Evolutionary conservation across 2,113 vertebrate genomes (phyloP).

Genomic region (Nothobranchius furzeri): DNA sequence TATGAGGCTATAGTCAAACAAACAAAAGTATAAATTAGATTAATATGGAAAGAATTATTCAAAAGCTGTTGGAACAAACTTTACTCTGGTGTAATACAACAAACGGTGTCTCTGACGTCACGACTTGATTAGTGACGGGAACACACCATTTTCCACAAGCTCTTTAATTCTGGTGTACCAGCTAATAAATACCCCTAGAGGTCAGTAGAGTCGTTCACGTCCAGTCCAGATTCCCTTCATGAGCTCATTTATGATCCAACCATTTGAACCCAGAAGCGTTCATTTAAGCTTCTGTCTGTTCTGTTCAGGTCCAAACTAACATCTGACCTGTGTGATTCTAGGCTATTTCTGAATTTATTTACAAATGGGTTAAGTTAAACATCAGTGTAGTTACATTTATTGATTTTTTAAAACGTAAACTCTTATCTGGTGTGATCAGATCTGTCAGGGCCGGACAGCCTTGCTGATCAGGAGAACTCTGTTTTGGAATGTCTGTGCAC

Average conservation of each 20-base stretch:
- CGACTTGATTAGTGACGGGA: conserved; percentile 2
- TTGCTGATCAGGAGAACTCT: conserved; percentile 30
- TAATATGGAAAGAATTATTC: too few relatives aligned
- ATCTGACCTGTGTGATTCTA: background rate
- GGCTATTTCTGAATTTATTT: background rate
- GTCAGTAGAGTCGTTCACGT: conserved; percentile 41
- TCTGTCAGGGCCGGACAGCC: conserved; percentile 14
- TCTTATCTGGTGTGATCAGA: conserved; percentile 37
- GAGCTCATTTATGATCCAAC: too few relatives aligned
- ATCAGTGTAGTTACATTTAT: background rate
- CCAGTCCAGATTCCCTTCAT: background rate
- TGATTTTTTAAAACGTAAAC: conserved; percentile 5
- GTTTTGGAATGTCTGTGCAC: conserved; percentile 14
- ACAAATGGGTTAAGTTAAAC: background rate
- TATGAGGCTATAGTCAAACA: too few relatives aligned
- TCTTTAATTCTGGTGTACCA: conserved; percentile 29
- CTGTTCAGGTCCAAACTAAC: background rate
- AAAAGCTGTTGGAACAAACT: too few relatives aligned
- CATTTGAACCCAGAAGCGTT: background rate
- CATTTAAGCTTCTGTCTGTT: background rate
- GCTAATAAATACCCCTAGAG: conserved; percentile 34
- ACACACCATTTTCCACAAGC: conserved; percentile 11
- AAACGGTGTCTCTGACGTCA: too few relatives aligned
- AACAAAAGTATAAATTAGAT: too few relatives aligned
- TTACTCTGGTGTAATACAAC: too few relatives aligned